Base-by-base conservation (phyloP, 2,888 invertebrate species). In the Patella caerulea region DNA sequence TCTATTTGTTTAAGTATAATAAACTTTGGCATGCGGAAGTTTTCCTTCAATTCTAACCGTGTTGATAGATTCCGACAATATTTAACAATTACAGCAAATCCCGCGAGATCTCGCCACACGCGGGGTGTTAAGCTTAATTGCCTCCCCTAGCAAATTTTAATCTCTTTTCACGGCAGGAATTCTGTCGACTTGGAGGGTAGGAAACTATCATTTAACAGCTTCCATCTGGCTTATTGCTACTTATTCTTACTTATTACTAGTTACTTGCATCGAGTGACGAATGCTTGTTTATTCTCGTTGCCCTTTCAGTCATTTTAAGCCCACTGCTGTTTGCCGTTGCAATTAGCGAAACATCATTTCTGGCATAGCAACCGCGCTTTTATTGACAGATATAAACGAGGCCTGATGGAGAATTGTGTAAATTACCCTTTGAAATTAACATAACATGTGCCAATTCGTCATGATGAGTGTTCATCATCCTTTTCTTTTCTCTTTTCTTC, bases 301-400 rank as follows among this genome's bases (percentile, higher is more conserved):
- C 17, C 73, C 74, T 55, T 15, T 71, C 72, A 75, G 77, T 75
- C 79, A 75, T 65, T 71, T 54, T 24, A 34, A 53, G 12, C 34
- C 70, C 53, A 56, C 56, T 56, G 71, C 54, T 80, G 80, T 80
- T 80, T 80, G 77, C 73, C 59, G 78, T 73, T 70, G 78, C 79
- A 82, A 82, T 82, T 81, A 82, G 77, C 77, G 71, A 74, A 75
- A 77, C 79, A 81, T 79, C 77, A 72, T 76, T 81, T 79, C 74
- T 79, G 77, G 78, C 81, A 56, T 78, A 73, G 79, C 82, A 74
- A 45, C 73, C 78, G 74, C 45, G 71, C 71, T 77, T 81, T 79
- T 80, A 82, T 82, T 82, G 82, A 82, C 82, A 80, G 79, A 76
- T 73, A 76, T 78, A 82, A 82, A 82, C 77, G 82, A 80, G 80